These are phyloP conservation scores for Deroplatys truncata DNA, from an alignment of 2,888 invertebrate genomes.

Conservation along the genomic window DNA sequence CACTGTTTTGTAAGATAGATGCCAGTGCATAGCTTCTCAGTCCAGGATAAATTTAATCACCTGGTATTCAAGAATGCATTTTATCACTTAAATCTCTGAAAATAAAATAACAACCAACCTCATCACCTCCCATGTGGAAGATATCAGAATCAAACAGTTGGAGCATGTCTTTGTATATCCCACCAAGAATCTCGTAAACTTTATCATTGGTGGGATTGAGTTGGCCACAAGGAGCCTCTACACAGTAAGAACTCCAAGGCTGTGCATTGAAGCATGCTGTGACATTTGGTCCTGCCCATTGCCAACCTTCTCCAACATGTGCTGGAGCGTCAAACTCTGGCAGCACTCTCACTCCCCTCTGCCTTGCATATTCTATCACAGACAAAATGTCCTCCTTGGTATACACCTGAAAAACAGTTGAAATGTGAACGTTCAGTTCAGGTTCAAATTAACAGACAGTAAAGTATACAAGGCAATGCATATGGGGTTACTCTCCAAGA, in stretches of 20 bases:
- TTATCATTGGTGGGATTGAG: slow-evolving; percentile 68
- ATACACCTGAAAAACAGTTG: slow-evolving; percentile 51
- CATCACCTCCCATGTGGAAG: slow-evolving; percentile 88
- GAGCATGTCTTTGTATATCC: slow-evolving; percentile 72
- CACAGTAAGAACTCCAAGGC: slow-evolving; percentile 75
- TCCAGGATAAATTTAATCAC: no score
- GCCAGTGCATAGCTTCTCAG: no score
- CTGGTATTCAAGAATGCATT: no score
- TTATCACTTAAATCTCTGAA: no score
- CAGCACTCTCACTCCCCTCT: slow-evolving; percentile 77
- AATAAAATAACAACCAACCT: slow-evolving; percentile 48
- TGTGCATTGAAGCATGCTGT: slow-evolving; percentile 43
- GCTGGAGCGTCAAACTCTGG: slow-evolving; percentile 93
- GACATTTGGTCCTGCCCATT: slow-evolving; percentile 60
- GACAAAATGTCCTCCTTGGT: slow-evolving; percentile 65
- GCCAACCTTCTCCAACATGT: slow-evolving; percentile 85
- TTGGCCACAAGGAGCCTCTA: slow-evolving; percentile 84
- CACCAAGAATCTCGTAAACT: slow-evolving; percentile 67
- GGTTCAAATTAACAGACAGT: not conserved
- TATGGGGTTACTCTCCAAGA: no score
- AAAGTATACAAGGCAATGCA: no score
- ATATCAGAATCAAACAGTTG: slow-evolving; percentile 67
- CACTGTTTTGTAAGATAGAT: no score
- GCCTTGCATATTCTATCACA: slow-evolving; percentile 65
- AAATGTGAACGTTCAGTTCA: not conserved